Conservation (phyloP, 2,888 invertebrate genomes). For the Germaria angustata region DNA sequence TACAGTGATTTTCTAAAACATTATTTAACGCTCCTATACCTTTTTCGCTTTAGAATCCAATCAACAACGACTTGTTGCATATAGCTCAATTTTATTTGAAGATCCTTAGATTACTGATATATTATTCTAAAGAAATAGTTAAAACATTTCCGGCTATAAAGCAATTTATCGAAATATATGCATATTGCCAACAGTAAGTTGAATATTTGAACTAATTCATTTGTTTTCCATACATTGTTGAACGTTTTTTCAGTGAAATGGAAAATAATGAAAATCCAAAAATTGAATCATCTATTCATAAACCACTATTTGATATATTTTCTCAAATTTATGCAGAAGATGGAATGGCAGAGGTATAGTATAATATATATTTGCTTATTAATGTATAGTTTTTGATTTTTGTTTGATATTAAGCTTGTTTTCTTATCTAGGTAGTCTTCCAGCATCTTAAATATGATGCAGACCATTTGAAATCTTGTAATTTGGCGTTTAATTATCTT, state of each 20-base stretch:
- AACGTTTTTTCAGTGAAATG: neutral
- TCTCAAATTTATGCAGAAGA: neutral
- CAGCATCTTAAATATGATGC: constrained; percentile 33
- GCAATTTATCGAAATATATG: constrained; percentile 36
- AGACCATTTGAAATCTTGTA: constrained; percentile 17
- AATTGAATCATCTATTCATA: neutral
- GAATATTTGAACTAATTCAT: neutral
- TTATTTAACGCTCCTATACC: no score
- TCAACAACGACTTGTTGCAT: constrained; percentile 38
- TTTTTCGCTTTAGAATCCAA: constrained; percentile 34
- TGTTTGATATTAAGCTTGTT: neutral
- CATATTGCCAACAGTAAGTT: constrained; percentile 48
- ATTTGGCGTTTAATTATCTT: constrained; percentile 40
- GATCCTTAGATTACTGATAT: constrained; percentile 31
- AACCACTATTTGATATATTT: constrained; percentile 36
- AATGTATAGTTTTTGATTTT: neutral
- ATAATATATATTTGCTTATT: no score
- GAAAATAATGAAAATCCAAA: neutral
- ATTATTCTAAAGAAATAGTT: neutral
- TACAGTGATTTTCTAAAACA: no score
- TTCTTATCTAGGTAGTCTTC: constrained; percentile 3
- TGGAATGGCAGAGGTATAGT: constrained; percentile 11
- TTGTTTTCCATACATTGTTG: neutral
- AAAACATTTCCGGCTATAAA: constrained; percentile 29
- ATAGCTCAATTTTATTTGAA: constrained; percentile 53